Percentiles rank a stretch among this genome's conserved stretches.
Evolutionary conservation across 2,888 invertebrate species (phyloP).

Genomic region (Scaptomyza caliginosa): DNA sequence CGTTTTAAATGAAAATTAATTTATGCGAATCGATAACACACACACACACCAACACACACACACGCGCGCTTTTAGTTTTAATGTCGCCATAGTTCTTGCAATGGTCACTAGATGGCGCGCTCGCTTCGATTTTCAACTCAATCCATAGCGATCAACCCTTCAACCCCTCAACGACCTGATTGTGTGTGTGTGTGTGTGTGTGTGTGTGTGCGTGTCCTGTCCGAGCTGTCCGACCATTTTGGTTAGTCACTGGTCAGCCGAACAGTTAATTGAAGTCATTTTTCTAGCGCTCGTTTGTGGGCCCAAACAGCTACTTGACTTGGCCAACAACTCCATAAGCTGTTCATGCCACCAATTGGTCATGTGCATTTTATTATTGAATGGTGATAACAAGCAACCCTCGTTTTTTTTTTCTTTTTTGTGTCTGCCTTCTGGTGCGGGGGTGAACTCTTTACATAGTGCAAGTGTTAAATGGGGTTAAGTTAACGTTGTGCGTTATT

Average conservation of each 20-base stretch:
- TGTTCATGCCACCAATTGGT: slow-evolving; percentile 61
- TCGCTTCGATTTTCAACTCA: slow-evolving; percentile 39
- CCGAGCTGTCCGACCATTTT: slow-evolving; percentile 42
- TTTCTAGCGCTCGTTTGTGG: slow-evolving; percentile 69
- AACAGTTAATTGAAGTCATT: slow-evolving; percentile 75
- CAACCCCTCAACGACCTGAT: slow-evolving; percentile 7
- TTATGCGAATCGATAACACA: slow-evolving; percentile 75
- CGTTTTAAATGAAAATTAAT: slow-evolving; percentile 78
- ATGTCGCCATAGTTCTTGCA: slow-evolving; percentile 19
- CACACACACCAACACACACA: slow-evolving; percentile 8
- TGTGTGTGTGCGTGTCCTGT: slow-evolving; percentile 48
- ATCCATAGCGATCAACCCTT: slow-evolving; percentile 47
- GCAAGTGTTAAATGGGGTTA: slow-evolving; percentile 75
- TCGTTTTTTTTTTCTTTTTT: neutral
- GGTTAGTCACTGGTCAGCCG: slow-evolving; percentile 72
- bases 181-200: neutral
- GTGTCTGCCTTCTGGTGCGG: slow-evolving; percentile 25
- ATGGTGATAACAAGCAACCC: slow-evolving; percentile 72
- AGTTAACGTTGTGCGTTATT: slow-evolving; percentile 49
- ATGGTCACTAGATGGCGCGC: slow-evolving; percentile 54
- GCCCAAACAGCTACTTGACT: slow-evolving; percentile 26
- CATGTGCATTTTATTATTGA: slow-evolving; percentile 72
- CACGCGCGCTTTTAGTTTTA: slow-evolving; percentile 18
- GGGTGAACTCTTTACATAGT: slow-evolving; percentile 25
- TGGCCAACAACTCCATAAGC: slow-evolving; percentile 42